These are phyloP conservation scores for Vanacampus margaritifer DNA, from an alignment of 2,113 vertebrate genomes.

Conservation along the genomic window DNA sequence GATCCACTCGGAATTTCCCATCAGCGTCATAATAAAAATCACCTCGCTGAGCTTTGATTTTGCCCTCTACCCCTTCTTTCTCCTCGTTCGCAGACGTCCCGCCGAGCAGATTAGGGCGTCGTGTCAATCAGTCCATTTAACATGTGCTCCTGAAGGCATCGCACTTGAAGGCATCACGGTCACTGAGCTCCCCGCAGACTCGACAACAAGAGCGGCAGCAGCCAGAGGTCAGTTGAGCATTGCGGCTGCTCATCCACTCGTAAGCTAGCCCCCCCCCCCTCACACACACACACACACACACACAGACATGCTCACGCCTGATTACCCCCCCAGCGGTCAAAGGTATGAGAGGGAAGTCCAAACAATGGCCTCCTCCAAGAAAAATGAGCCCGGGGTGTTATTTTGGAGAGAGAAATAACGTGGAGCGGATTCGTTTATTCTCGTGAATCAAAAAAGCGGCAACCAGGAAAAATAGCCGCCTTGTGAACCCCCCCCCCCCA, in stretches of 20 bases:
- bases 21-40: conserved; percentile 3
- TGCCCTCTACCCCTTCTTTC: background rate
- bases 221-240: conserved; percentile 78
- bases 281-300: background rate
- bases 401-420: conserved; percentile 69
- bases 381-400: conserved; percentile 65
- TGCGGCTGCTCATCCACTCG: conserved; percentile 76
- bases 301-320: conserved; percentile 61
- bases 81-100: conserved; percentile 17
- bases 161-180: conserved; percentile 69
- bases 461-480: conserved; percentile 55
- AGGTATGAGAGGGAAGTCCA: conserved; percentile 69
- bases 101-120: conserved; percentile 54
- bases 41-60: background rate
- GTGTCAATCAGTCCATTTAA: conserved; percentile 72
- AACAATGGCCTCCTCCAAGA: conserved; percentile 66
- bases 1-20: conserved; percentile 1
- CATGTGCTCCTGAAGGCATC: conserved; percentile 57
- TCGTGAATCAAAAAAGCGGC: conserved; percentile 37
- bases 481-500: conserved; percentile 57
- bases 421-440: conserved; percentile 65
- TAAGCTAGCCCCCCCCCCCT: conserved; percentile 62
- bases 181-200: conserved; percentile 75
- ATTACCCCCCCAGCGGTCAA: conserved; percentile 75
- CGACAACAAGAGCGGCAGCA: conserved; percentile 54